These are phyloP conservation scores for Melanostoma mellinum DNA, from an alignment of 2,888 invertebrate species.

Conservation along the genomic window DNA sequence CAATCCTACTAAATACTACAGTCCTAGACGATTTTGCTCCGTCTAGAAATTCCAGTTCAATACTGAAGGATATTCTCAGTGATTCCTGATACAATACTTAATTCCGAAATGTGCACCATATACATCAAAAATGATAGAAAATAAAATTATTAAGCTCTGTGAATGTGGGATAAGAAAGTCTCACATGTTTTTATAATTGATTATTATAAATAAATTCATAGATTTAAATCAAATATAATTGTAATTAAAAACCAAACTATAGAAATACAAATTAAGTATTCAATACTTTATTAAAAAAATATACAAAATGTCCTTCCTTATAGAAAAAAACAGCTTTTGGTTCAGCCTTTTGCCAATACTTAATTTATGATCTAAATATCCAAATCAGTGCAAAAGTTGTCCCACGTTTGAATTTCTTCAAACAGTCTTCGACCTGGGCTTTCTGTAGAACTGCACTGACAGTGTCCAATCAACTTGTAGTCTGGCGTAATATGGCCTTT, in stretches of 20 bases:
- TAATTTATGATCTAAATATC: not conserved
- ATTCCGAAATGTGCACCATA: conserved; percentile 44
- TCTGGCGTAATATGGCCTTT: conserved; percentile 82
- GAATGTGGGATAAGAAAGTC: conserved; percentile 43
- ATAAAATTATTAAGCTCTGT: conserved; percentile 52
- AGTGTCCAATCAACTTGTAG: conserved; percentile 83
- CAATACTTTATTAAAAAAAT: conserved; percentile 17
- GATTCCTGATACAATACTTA: conserved; percentile 79
- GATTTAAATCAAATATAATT: conserved; percentile 42
- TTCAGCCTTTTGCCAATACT: not conserved
- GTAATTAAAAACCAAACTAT: conserved; percentile 27
- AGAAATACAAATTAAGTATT: not conserved
- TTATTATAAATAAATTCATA: conserved; percentile 43
- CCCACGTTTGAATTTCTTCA: conserved; percentile 84
- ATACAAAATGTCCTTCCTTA: not conserved
- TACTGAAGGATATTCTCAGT: conserved; percentile 82
- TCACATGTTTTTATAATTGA: conserved; percentile 63
- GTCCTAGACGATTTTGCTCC: conserved; percentile 79
- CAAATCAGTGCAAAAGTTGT: conserved; percentile 79
- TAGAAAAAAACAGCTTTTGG: not conserved
- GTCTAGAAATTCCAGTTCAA: conserved; percentile 81
- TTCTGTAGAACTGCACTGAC: conserved; percentile 83
- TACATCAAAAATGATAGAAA: conserved; percentile 40
- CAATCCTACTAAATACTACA: conserved; percentile 78
- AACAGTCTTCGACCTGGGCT: conserved; percentile 83